Percentiles rank a stretch among this genome's conserved stretches.
phyloP scores from a whole-genome alignment of 2,888 invertebrate species.

The Ecliptopera silaceata region DNA sequence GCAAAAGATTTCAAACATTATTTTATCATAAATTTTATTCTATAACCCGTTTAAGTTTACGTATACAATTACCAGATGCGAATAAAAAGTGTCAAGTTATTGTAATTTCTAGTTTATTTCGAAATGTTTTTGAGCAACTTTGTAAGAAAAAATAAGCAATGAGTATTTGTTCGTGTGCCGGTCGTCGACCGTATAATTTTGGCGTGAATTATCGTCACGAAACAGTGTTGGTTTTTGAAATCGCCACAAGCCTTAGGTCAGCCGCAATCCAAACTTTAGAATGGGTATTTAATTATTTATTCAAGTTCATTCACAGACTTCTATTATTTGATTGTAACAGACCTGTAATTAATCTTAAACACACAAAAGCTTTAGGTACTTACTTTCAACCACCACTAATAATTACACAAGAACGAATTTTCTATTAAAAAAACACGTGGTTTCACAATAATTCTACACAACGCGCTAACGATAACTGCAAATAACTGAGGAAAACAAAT shows the following conservation, averaged over 20 bases:
- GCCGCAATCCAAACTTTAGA: constrained; percentile 37
- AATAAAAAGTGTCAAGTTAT: too few species aligned
- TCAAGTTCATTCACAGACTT: constrained; percentile 16
- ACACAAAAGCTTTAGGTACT: constrained; percentile 8
- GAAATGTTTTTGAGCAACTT: constrained; percentile 34
- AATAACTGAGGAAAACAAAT: too few species aligned
- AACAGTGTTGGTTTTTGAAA: constrained; percentile 58
- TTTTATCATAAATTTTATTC: too few species aligned
- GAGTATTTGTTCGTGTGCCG: constrained; percentile 38
- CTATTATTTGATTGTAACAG: constrained; percentile 11
- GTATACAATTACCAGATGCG: too few species aligned
- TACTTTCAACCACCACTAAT: too few species aligned
- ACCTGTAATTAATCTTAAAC: constrained; percentile 10
- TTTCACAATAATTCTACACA: background rate
- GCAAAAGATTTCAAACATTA: too few species aligned
- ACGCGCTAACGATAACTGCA: constrained; percentile 1
- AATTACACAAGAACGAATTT: too few species aligned
- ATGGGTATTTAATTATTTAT: constrained; percentile 11
- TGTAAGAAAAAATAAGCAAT: constrained; percentile 38
- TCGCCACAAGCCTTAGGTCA: constrained; percentile 47
- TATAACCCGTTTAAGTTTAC: too few species aligned
- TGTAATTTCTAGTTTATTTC: constrained; percentile 30
- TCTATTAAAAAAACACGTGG: constrained; percentile 1
- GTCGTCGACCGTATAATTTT: constrained; percentile 63
- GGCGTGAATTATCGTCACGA: constrained; percentile 67